These are phyloP conservation scores for Beaufortia kweichowensis DNA, from an alignment of 2,113 vertebrate species.

Conservation along the genomic window DNA sequence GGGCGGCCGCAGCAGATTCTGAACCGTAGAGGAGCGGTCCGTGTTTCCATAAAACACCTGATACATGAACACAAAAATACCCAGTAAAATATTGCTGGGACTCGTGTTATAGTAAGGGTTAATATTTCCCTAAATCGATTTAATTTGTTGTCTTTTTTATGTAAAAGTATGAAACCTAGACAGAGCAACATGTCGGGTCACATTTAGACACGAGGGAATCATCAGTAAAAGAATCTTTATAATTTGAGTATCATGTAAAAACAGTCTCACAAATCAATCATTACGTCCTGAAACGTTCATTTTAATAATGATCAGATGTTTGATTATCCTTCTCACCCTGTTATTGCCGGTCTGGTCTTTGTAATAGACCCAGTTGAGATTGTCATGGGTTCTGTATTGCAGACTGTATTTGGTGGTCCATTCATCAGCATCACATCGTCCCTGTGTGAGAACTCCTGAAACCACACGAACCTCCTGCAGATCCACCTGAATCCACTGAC, in stretches of 20 bases:
- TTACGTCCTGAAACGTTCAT: no score
- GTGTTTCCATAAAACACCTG: slow-evolving; percentile 98
- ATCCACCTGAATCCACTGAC: slow-evolving; percentile 95
- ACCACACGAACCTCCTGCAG: slow-evolving; percentile 88
- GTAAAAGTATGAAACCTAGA: no score
- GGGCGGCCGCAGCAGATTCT: slow-evolving; percentile 95
- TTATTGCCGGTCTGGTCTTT: slow-evolving; percentile 98
- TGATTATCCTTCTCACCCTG: slow-evolving; percentile 71
- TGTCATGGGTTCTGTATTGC: slow-evolving; percentile 85
- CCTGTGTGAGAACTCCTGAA: slow-evolving; percentile 91
- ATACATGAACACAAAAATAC: neutral
- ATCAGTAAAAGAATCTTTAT: no score
- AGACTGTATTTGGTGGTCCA: slow-evolving; percentile 98
- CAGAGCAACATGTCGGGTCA: no score
- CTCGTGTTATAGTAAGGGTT: no score
- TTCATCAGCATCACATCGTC: slow-evolving; percentile 93
- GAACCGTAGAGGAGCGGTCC: slow-evolving; percentile 89
- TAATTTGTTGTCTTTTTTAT: no score
- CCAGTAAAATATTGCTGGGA: no score
- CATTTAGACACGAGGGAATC: no score
- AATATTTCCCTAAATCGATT: no score
- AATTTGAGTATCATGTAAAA: no score
- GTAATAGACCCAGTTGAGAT: slow-evolving; percentile 96
- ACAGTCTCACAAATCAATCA: no score
- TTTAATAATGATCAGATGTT: no score